Conservation (phyloP, 2,888 invertebrate species). For the Parascotia fuliginaria region DNA sequence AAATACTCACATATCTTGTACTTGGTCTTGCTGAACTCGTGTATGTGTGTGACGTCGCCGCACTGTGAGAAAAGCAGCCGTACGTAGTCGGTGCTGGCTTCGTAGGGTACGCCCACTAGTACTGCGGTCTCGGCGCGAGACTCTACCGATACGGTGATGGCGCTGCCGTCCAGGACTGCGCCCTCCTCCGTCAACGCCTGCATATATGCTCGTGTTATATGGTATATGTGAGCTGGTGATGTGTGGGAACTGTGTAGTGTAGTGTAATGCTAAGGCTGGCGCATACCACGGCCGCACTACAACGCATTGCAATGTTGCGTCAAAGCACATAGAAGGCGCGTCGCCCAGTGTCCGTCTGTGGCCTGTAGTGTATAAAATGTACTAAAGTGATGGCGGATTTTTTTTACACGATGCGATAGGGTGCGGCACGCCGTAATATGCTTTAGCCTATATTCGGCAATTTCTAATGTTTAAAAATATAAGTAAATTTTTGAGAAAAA, state of each 20-base stretch:
- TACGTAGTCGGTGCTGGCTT: constrained; percentile 78
- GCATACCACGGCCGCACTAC: no score
- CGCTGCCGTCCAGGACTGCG: constrained; percentile 65
- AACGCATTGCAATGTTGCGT: no score
- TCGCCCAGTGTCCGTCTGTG: no score
- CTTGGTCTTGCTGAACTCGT: constrained; percentile 84
- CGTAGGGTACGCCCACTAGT: constrained; percentile 81
- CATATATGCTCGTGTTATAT: background rate
- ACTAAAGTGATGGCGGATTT: no score
- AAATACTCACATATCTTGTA: constrained; percentile 78
- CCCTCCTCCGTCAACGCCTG: constrained; percentile 79
- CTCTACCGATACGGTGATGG: constrained; percentile 74
- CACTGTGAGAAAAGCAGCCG: constrained; percentile 75
- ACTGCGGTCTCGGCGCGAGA: constrained; percentile 80
- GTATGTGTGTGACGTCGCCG: constrained; percentile 79
- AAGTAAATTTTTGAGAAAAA: no score
- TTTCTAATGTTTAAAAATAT: no score
- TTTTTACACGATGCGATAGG: no score
- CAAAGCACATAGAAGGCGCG: no score
- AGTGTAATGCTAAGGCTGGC: background rate
- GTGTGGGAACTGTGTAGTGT: background rate
- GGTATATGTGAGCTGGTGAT: background rate
- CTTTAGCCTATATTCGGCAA: no score
- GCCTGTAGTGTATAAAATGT: no score
- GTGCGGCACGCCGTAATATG: no score